Evolutionary conservation across 2,113 vertebrate genomes (phyloP), one percentile per base, ranked within the genome.

Genomic region (Pachyramphus minor): DNA sequence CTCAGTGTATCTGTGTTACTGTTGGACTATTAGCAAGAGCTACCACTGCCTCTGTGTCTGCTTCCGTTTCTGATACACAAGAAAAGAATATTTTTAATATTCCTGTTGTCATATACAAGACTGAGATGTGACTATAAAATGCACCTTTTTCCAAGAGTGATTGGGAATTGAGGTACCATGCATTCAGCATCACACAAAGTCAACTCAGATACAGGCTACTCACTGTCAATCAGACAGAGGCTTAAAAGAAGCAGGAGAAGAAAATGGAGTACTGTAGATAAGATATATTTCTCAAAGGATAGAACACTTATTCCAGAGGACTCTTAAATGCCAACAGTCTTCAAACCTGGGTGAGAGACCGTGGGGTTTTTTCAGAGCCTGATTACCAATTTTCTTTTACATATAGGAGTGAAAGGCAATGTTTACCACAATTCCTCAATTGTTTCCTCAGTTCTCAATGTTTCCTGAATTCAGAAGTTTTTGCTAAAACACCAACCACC

Each of bases 71-170:
- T 71, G 74, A 97, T 95, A 58, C 37, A 8, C 39, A 71, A 83
- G 74, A 90, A 68, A 92, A 76, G 22, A 89, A 67, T 73, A 69
- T 31, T 73, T 93, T 33, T 49, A 74, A 83, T 91, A 90, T 97
- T 96, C 58, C 47, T 88, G 55, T 76, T 94, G 55, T 63, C 27
- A 2, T 64, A 25, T 58, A 64, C 56, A 85, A 84, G 41, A 72
- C 35, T 47, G 64, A 93, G 63, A 94, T 83, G 56, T 83, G 25
- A 45, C 16, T 93, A 82, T 39, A 92, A 88, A 95, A 63, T 14
- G 19, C 42, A 56, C 22, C 33, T 67, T 74, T 63, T 49, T 14
- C 62, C 89, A 84, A 79, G 56, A 84, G 27, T 23, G 49, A 45
- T 30, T 12, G 11, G 50, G 90, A 92, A 90, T 88, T 91, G n/a